Evolutionary conservation across 1,140 invertebrate genomes (phyloP).

Genomic region (Drosophila kikkawai): DNA sequence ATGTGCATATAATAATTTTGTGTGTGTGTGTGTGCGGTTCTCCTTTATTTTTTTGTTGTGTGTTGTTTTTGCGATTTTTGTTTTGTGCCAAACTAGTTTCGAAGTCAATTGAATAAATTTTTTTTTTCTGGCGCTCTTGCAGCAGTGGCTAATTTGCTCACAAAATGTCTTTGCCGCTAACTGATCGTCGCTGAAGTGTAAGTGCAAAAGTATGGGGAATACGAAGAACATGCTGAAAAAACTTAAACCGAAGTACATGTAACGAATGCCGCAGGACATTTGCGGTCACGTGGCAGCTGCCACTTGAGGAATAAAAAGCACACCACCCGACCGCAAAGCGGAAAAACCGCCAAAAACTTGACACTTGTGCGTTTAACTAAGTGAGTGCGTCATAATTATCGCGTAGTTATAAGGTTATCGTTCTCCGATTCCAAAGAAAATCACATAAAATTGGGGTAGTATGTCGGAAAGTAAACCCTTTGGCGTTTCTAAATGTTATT

Average conservation of each 20-base stretch:
- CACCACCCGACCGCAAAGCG: conserved; percentile 19
- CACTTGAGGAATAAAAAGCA: conserved; percentile 19
- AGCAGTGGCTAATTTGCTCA: conserved; percentile 29
- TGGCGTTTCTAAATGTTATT: neutral
- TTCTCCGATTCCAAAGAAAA: neutral
- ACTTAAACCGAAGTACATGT: neutral
- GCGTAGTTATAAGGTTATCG: neutral
- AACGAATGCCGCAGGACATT: conserved; percentile 24
- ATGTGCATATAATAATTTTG: conserved; percentile 60
- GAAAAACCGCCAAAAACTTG: conserved; percentile 30
- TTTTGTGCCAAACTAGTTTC: conserved; percentile 80
- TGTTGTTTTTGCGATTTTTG: conserved; percentile 61
- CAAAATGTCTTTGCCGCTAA: conserved; percentile 7
- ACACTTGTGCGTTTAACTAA: neutral
- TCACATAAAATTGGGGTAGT: neutral
- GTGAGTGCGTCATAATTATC: neutral
- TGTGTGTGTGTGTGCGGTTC: conserved; percentile 17
- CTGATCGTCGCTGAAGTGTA: conserved; percentile 37
- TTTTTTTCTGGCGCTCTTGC: conserved; percentile 49
- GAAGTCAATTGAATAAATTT: conserved; percentile 68
- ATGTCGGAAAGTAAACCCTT: too few relatives aligned
- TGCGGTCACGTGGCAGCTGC: conserved; percentile 49
- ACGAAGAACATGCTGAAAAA: neutral
- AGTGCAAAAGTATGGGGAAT: conserved; percentile 2
- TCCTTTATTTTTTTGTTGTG: conserved; percentile 27